Evolutionary conservation across 2,113 vertebrate genomes (phyloP).

Genomic region (Pungitius pungitius): DNA sequence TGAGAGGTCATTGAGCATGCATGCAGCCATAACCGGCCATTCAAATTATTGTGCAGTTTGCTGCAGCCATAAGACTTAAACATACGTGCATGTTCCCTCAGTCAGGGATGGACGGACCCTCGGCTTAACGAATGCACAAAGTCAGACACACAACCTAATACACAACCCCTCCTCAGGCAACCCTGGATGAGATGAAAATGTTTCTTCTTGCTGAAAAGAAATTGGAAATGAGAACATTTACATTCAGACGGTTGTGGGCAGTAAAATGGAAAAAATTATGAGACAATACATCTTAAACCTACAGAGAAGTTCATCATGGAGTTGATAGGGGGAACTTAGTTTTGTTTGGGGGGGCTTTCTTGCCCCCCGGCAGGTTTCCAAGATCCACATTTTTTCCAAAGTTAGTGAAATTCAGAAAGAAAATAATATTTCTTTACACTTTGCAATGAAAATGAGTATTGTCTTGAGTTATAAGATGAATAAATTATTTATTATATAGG

Average conservation of each 20-base stretch:
- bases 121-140: background rate
- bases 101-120: background rate
- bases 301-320: slow-evolving; percentile 26
- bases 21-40: background rate
- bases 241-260: background rate
- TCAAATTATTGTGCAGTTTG: background rate
- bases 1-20: background rate
- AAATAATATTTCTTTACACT: slow-evolving; percentile 23
- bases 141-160: background rate
- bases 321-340: slow-evolving; percentile 6
- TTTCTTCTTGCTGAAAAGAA: background rate
- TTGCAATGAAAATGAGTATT: background rate
- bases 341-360: background rate
- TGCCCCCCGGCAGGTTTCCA: slow-evolving; percentile 28
- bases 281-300: slow-evolving; percentile 3
- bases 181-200: background rate
- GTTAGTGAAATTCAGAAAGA: slow-evolving; percentile 2
- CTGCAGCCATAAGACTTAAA: background rate
- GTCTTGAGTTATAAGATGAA: background rate
- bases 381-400: slow-evolving; percentile 15
- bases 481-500: too few species aligned
- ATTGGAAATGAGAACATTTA: slow-evolving; percentile 7
- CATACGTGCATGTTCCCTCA: background rate
- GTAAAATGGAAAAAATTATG: slow-evolving; percentile 8
- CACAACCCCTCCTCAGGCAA: background rate